Evolutionary conservation across 2,113 vertebrate genomes (phyloP).

Genomic region (Pelodiscus sinensis): DNA sequence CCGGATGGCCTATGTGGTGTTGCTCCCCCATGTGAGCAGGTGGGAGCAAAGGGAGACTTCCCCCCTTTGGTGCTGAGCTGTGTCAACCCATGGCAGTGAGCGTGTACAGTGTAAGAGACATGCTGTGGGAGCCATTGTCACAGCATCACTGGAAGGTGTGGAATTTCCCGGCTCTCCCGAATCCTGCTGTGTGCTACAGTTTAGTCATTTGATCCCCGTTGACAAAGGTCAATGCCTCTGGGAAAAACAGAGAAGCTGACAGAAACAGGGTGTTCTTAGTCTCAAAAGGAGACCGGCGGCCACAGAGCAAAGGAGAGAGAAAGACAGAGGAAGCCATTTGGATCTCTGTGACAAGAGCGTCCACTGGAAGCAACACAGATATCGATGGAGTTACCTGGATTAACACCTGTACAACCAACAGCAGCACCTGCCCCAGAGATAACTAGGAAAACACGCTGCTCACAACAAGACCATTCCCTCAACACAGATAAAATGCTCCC

Average conservation of each 20-base stretch:
- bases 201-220: not conserved
- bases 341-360: not conserved
- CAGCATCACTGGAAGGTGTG: not conserved
- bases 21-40: not conserved
- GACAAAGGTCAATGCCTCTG: not conserved
- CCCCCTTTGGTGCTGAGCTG: not conserved
- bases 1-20: not conserved
- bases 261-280: not conserved
- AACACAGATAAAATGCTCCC: not conserved
- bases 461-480: constrained; percentile 32
- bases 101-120: not conserved
- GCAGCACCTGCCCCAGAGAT: not conserved
- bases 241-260: not conserved
- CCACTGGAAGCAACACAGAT: not conserved
- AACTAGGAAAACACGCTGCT: not conserved
- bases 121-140: not conserved
- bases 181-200: not conserved
- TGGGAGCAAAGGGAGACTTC: not conserved
- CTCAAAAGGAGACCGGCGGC: not conserved
- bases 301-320: not conserved
- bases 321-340: not conserved
- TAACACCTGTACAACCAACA: not conserved
- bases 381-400: not conserved
- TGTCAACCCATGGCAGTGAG: not conserved
- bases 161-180: not conserved